Percentiles rank a stretch among this genome's conserved stretches.
phyloP scores from a whole-genome alignment of 2,888 invertebrate genomes.

The Aphodius sticticus region DNA sequence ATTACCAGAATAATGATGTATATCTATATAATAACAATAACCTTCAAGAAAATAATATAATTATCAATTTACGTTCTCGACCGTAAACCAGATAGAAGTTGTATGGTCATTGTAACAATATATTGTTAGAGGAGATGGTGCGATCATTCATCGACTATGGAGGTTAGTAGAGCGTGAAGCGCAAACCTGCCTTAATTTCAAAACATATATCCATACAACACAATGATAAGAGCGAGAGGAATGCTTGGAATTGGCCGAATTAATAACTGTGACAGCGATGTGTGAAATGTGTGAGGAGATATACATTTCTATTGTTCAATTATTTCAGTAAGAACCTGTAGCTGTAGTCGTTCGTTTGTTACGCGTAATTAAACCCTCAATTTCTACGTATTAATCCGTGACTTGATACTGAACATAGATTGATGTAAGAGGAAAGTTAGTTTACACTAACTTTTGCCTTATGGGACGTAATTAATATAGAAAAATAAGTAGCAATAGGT shows the following conservation, averaged over 20 bases:
- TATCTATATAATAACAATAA: neutral
- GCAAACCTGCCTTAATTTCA: neutral
- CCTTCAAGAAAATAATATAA: neutral
- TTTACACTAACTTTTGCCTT: too few species aligned
- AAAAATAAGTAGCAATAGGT: too few species aligned
- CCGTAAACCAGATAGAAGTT: neutral
- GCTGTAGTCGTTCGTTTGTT: neutral
- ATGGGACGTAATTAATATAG: too few species aligned
- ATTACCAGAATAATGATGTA: neutral
- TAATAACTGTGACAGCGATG: neutral
- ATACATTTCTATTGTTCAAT: conserved; percentile 4
- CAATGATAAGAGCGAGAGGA: neutral
- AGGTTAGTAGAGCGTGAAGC: neutral
- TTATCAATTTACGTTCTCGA: neutral
- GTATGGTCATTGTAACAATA: neutral
- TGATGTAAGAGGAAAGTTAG: neutral
- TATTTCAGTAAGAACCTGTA: neutral
- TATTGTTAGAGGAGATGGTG: neutral
- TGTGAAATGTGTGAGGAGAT: neutral
- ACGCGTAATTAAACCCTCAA: neutral
- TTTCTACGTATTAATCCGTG: neutral
- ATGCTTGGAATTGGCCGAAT: neutral
- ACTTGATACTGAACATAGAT: neutral
- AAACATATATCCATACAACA: neutral
- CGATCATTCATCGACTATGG: neutral